Percentiles rank a stretch among this genome's conserved stretches.
Evolutionary conservation across 2,113 vertebrate species (phyloP).

Genomic region (Hucho hucho): DNA sequence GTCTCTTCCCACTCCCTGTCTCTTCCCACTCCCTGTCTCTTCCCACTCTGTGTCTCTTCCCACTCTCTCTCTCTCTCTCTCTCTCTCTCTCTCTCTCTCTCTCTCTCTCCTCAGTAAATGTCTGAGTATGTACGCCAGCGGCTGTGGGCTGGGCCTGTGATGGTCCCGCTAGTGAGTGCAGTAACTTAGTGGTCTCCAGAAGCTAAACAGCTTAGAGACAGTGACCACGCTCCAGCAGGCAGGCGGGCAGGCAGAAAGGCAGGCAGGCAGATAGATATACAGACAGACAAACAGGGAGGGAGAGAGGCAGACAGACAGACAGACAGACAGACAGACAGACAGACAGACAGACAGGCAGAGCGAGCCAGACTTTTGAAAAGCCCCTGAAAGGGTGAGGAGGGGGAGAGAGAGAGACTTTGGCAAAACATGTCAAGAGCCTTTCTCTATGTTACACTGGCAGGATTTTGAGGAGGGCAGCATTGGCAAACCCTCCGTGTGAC

Average conservation of each 20-base stretch:
- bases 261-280: not conserved
- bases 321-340: too few relatives aligned
- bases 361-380: not conserved
- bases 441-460: too few relatives aligned
- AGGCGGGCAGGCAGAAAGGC: too few relatives aligned
- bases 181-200: constrained; percentile 46
- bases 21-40: not conserved
- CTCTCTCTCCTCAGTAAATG: not conserved
- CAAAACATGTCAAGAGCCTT: too few relatives aligned
- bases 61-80: not conserved
- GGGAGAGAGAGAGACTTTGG: constrained; percentile 29
- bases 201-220: constrained; percentile 40
- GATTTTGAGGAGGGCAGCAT: not conserved
- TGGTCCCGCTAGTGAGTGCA: constrained; percentile 38
- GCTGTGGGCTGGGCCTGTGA: constrained; percentile 18
- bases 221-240: not conserved
- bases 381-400: not conserved
- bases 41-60: not conserved
- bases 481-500: not conserved
- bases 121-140: not conserved
- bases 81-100: constrained; percentile 1
- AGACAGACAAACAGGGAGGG: constrained; percentile 2
- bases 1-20: not conserved
- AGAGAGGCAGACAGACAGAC: not conserved
- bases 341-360: not conserved